Conservation (phyloP, 2,888 invertebrate genomes). For the Eledona agricola region DNA sequence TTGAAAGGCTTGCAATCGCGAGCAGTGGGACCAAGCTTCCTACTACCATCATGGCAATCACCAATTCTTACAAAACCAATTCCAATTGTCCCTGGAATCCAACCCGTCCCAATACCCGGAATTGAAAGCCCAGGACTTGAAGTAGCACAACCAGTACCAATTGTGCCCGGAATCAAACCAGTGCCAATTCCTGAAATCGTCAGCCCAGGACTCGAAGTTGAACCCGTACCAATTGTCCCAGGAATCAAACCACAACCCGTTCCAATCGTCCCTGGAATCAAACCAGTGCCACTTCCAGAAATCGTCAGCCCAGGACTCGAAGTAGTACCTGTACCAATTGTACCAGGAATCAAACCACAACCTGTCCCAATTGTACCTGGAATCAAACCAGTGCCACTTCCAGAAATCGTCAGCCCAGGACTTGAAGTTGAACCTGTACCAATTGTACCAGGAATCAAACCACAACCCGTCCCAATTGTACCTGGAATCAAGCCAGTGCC, state of each 20-base stretch:
- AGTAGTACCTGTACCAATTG: constrained; percentile 10
- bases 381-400: constrained; percentile 3
- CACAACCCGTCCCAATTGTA: too few species aligned
- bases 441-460: background rate
- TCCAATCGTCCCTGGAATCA: too few species aligned
- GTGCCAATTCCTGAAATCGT: constrained; percentile 12
- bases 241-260: background rate
- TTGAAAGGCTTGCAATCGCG: constrained; percentile 11
- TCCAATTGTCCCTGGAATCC: constrained; percentile 3
- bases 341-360: background rate
- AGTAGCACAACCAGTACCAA: constrained; percentile 2
- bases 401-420: too few species aligned
- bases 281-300: constrained; percentile 4
- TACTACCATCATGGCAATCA: background rate
- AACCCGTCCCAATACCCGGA: constrained; percentile 3
- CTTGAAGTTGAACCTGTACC: constrained; percentile 11
- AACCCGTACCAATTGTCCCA: constrained; percentile 12
- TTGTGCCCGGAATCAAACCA: too few species aligned
- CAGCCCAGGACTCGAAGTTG: constrained; percentile 5
- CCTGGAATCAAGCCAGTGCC: constrained; percentile 1
- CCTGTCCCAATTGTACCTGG: too few species aligned
- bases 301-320: too few species aligned
- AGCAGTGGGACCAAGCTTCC: background rate
- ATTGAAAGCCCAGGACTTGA: constrained; percentile 8
- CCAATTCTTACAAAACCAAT: constrained; percentile 3